A percentile compares a stretch with the other conserved stretches of the same genome.
Conservation (phyloP, 2,797 vertebrate genomes). For the Neosilurus hyrtlii region DNA sequence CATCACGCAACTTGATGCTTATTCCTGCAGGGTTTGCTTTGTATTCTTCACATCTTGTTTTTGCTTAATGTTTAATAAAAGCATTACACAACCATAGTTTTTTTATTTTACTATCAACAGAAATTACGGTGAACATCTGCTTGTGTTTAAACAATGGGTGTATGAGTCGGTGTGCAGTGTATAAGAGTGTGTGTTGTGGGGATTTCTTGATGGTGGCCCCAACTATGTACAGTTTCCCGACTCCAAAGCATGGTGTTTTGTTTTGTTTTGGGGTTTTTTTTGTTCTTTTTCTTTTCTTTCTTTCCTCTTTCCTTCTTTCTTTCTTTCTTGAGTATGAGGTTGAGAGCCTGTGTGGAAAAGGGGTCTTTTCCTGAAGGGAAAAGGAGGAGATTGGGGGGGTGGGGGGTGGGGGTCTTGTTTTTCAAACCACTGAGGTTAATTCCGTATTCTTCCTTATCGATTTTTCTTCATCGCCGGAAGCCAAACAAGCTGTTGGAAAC, state of each 20-base stretch:
- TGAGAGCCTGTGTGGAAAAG: slow-evolving; percentile 28
- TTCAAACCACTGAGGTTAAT: slow-evolving; percentile 62
- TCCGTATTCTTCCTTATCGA: slow-evolving; percentile 54
- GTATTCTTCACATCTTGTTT: slow-evolving; percentile 12
- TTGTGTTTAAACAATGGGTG: not conserved
- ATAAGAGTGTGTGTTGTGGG: slow-evolving; percentile 7
- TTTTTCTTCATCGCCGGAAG: slow-evolving; percentile 42
- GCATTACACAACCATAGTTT: slow-evolving; percentile 3
- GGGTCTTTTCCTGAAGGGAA: not conserved
- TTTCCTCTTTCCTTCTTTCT: not conserved
- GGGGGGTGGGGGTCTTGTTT: slow-evolving; percentile 64
- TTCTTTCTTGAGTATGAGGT: slow-evolving; percentile 51
- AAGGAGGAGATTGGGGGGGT: slow-evolving; percentile 16
- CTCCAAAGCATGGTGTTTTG: slow-evolving; percentile 41
- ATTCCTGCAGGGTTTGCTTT: slow-evolving; percentile 31
- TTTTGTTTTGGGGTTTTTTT: too few relatives aligned
- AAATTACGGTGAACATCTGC: slow-evolving; percentile 5
- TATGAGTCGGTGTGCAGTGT: slow-evolving; percentile 16
- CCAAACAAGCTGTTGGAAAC: slow-evolving; percentile 39
- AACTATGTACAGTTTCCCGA: slow-evolving; percentile 46
- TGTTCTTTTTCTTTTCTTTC: too few relatives aligned
- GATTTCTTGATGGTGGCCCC: slow-evolving; percentile 16
- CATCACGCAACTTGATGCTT: slow-evolving; percentile 26
- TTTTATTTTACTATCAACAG: not conserved
- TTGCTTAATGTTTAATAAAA: slow-evolving; percentile 26